phyloP scores from a whole-genome alignment of 2,797 vertebrate species.

The Gambelia wislizenii region DNA sequence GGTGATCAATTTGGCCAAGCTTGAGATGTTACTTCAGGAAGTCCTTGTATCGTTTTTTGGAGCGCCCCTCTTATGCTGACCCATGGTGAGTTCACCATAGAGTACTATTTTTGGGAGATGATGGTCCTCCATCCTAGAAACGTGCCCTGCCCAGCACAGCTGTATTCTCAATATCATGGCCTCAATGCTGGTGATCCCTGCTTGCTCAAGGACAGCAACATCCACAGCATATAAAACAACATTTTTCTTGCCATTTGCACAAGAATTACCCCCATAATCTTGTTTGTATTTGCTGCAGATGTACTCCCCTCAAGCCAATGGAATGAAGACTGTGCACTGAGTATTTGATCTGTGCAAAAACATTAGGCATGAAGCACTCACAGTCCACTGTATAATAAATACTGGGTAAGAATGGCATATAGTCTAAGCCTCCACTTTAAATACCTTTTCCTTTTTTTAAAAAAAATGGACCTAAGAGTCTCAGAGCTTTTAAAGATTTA shows the following conservation, averaged over 20 bases:
- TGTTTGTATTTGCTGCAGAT: background rate
- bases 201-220: too few species aligned
- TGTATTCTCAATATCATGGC: too few species aligned
- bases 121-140: too few species aligned
- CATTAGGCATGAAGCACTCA: background rate
- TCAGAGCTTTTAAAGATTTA: conserved; percentile 40
- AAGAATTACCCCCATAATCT: background rate
- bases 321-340: background rate
- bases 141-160: too few species aligned
- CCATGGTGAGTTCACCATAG: too few species aligned
- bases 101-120: too few species aligned
- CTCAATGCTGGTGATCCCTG: too few species aligned
- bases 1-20: too few species aligned
- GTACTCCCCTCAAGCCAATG: background rate
- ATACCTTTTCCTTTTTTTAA: conserved; percentile 42
- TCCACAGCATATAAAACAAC: background rate
- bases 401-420: conserved; percentile 40
- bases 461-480: background rate
- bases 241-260: background rate
- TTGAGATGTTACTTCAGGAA: too few species aligned
- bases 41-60: too few species aligned
- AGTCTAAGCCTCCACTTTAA: conserved; percentile 51
- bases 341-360: background rate
- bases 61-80: too few species aligned
- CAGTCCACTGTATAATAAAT: conserved; percentile 18